These are phyloP conservation scores for Barypeithes pellucidus DNA, from an alignment of 2,888 invertebrate species.

Conservation along the genomic window DNA sequence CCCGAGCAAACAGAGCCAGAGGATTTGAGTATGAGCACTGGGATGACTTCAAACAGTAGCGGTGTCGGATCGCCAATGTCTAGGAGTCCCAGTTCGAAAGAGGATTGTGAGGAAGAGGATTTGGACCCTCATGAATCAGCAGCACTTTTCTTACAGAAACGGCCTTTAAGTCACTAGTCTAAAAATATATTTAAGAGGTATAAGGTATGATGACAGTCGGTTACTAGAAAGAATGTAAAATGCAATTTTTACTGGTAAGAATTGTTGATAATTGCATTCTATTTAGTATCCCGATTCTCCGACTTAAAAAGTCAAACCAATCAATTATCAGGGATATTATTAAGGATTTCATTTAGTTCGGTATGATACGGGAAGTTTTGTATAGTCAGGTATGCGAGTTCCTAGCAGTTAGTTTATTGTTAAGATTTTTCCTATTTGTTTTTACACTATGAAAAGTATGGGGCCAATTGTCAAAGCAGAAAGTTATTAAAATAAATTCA, in stretches of 20 bases:
- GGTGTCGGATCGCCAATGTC: conserved; percentile 71
- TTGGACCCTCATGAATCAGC: conserved; percentile 74
- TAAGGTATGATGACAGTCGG: not conserved
- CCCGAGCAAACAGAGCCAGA: conserved; percentile 95
- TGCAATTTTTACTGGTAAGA: not conserved
- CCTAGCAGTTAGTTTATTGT: conserved; percentile 63
- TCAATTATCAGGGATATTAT: conserved; percentile 44
- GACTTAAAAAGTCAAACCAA: conserved; percentile 57
- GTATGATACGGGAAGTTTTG: conserved; percentile 50
- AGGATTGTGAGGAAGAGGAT: conserved; percentile 72
- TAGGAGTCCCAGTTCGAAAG: conserved; percentile 68
- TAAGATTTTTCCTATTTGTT: conserved; percentile 26
- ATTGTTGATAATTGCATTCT: not conserved
- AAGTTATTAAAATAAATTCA: not conserved
- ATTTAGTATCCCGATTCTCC: conserved; percentile 16
- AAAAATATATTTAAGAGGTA: conserved; percentile 33
- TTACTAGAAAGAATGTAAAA: not conserved
- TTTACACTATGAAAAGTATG: not conserved
- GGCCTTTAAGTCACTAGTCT: conserved; percentile 64
- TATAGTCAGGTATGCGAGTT: conserved; percentile 70
- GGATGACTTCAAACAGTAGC: conserved; percentile 72
- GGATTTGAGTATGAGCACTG: conserved; percentile 84
- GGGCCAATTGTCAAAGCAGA: conserved; percentile 32
- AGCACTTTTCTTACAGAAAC: conserved; percentile 71
- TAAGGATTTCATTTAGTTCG: conserved; percentile 29